Percentiles rank a stretch among this genome's conserved stretches.
These are phyloP conservation scores for Spea hammondii DNA, from an alignment of 2,797 vertebrate genomes.

Conservation along the genomic window DNA sequence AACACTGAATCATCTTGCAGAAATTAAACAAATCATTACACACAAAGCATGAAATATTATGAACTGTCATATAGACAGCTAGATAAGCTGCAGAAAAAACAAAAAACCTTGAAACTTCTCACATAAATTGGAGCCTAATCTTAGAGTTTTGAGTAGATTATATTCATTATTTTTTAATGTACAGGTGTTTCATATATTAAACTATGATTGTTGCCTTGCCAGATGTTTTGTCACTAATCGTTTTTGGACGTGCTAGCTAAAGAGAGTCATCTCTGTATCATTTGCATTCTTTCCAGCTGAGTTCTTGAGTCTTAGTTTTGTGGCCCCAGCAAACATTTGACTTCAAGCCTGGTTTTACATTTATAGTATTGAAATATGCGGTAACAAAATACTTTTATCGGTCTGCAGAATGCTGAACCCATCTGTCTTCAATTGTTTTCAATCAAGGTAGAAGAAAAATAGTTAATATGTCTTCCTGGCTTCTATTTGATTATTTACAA, in stretches of 20 bases:
- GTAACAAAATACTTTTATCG: not conserved
- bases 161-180: conserved; percentile 8
- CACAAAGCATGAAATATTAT: conserved; percentile 46
- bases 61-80: conserved; percentile 42
- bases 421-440: conserved; percentile 22
- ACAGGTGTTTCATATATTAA: not conserved
- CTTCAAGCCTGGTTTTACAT: conserved; percentile 3
- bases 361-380: conserved; percentile 12
- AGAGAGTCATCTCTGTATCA: conserved; percentile 5
- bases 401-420: not conserved
- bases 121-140: conserved; percentile 9
- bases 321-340: conserved; percentile 1
- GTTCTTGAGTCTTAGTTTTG: conserved; percentile 17
- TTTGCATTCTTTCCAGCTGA: not conserved
- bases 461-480: conserved; percentile 22
- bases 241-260: not conserved
- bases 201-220: not conserved
- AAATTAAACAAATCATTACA: conserved; percentile 62
- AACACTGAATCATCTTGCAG: conserved; percentile 60
- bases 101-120: conserved; percentile 18
- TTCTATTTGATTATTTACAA: not conserved
- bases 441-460: conserved; percentile 10
- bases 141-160: conserved; percentile 17
- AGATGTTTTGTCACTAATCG: conserved; percentile 16
- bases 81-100: conserved; percentile 11